Evolutionary conservation across 2,797 vertebrate species (phyloP).

Genomic region (Cirrhinus molitorella): DNA sequence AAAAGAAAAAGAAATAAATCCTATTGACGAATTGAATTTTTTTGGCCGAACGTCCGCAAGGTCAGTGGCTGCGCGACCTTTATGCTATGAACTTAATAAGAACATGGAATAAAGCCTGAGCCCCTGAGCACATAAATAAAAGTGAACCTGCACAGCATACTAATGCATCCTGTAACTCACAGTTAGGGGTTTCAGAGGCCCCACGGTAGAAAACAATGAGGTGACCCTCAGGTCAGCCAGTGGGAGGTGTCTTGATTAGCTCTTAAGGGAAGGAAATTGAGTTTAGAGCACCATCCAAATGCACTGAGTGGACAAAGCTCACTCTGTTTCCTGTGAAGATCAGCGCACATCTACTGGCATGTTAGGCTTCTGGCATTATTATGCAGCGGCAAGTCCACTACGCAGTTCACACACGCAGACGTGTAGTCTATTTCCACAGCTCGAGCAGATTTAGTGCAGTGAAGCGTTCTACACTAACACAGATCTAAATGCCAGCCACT

Average conservation of each 20-base stretch:
- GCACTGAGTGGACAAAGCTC: neutral
- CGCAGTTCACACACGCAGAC: neutral
- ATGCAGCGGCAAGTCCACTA: conserved; percentile 24
- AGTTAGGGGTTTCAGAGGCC: neutral
- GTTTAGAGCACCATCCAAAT: conserved; percentile 32
- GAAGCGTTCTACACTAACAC: conserved; percentile 30
- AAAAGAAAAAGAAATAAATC: neutral
- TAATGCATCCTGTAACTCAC: conserved; percentile 22
- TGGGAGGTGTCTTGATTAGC: conserved; percentile 42
- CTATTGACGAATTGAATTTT: neutral
- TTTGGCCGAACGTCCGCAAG: neutral
- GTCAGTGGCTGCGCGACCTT: neutral
- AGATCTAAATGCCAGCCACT: conserved; percentile 17
- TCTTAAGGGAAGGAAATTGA: conserved; percentile 45
- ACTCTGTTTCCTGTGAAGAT: neutral
- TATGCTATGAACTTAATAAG: conserved; percentile 30
- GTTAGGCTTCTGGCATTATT: conserved; percentile 12
- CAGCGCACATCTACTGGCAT: neutral
- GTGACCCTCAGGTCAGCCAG: conserved; percentile 39
- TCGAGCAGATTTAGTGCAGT: conserved; percentile 22
- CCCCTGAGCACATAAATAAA: conserved; percentile 22
- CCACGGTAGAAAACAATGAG: conserved; percentile 35
- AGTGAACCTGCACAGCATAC: neutral
- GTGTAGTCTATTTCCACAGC: conserved; percentile 14
- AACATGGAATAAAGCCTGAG: conserved; percentile 16